These are phyloP conservation scores for Coryphaenoides rupestris DNA, from an alignment of 2,113 vertebrate species.

Conservation along the genomic window DNA sequence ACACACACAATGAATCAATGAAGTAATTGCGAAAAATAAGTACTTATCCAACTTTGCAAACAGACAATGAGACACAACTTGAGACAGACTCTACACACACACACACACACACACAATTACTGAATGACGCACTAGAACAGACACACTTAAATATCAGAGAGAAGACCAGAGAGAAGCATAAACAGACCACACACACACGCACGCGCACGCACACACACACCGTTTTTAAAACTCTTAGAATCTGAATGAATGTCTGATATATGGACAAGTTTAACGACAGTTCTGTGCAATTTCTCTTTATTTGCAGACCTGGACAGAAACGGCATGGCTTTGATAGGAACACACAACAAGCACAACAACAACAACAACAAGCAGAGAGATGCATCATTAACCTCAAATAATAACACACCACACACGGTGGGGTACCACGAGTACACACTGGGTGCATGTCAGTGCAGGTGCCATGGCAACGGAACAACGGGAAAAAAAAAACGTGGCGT, in stretches of 20 bases:
- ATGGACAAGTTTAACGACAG: constrained; percentile 39
- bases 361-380: constrained; percentile 32
- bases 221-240: too few relatives aligned
- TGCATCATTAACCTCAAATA: constrained; percentile 46
- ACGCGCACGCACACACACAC: too few relatives aligned
- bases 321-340: background rate
- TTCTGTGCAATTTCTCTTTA: constrained; percentile 55
- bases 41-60: too few relatives aligned
- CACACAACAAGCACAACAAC: constrained; percentile 36
- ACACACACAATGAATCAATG: background rate
- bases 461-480: background rate
- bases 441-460: constrained; percentile 16
- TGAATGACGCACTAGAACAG: too few relatives aligned
- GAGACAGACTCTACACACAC: too few relatives aligned
- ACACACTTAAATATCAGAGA: too few relatives aligned
- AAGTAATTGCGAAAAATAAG: too few relatives aligned
- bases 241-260: background rate
- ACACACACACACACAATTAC: too few relatives aligned
- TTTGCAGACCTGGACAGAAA: constrained; percentile 45
- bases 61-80: too few relatives aligned
- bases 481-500: background rate
- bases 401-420: constrained; percentile 17
- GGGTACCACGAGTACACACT: constrained; percentile 13
- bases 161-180: too few relatives aligned
- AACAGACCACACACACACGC: too few relatives aligned